A percentile compares a stretch with the other conserved stretches of the same genome.
These are phyloP conservation scores for Dynastes tityus DNA, from an alignment of 2,888 invertebrate genomes.

Conservation along the genomic window DNA sequence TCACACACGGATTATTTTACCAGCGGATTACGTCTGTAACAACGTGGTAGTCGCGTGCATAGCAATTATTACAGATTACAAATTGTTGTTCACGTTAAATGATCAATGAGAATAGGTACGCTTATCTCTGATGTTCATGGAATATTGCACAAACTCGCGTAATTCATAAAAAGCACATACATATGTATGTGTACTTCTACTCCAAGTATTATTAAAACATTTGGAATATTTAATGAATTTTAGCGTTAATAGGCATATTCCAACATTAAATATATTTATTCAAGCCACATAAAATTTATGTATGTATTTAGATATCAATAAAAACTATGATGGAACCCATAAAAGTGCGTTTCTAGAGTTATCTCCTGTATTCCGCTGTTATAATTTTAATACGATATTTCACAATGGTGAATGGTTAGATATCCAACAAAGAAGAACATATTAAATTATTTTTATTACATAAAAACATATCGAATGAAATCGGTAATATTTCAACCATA, in stretches of 20 bases:
- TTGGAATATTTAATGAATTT: not conserved
- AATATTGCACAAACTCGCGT: conserved; percentile 7
- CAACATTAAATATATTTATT: too few relatives aligned
- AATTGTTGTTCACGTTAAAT: not conserved
- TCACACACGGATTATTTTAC: not conserved
- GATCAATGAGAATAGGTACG: not conserved
- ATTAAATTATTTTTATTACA: too few relatives aligned
- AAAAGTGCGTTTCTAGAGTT: too few relatives aligned
- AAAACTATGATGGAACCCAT: not conserved
- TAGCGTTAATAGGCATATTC: too few relatives aligned
- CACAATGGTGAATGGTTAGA: too few relatives aligned
- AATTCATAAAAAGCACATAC: not conserved
- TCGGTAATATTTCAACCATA: too few relatives aligned
- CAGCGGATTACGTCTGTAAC: not conserved
- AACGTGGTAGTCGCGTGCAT: not conserved
- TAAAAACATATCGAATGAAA: too few relatives aligned
- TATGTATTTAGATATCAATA: not conserved
- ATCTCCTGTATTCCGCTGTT: too few relatives aligned
- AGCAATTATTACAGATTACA: not conserved
- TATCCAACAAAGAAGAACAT: too few relatives aligned
- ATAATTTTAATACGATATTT: too few relatives aligned
- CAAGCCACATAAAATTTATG: too few relatives aligned
- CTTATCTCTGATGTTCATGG: not conserved
- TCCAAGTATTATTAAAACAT: not conserved
- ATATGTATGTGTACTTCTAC: not conserved